Conservation (phyloP, 1,140 invertebrate genomes). For the Thaumetopoea pityocampa region DNA sequence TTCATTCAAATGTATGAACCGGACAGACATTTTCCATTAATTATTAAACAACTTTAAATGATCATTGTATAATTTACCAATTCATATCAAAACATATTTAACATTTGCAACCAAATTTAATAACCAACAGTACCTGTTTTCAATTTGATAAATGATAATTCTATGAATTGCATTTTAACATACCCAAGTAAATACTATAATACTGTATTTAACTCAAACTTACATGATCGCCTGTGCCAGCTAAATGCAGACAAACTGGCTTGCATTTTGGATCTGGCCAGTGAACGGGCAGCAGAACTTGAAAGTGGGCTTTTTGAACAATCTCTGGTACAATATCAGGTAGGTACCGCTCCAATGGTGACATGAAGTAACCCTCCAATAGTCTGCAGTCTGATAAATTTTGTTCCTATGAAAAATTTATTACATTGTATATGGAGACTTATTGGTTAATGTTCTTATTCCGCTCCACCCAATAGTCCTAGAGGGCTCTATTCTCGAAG, state of each 20-base stretch:
- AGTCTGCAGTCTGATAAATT: slow-evolving; percentile 84
- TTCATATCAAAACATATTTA: too few species aligned
- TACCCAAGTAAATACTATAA: background rate
- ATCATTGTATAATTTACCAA: too few species aligned
- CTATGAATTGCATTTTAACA: background rate
- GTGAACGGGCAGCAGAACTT: slow-evolving; percentile 88
- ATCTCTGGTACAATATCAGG: slow-evolving; percentile 92
- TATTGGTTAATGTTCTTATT: too few species aligned
- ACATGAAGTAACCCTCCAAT: slow-evolving; percentile 92
- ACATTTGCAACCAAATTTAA: too few species aligned
- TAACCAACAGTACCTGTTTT: background rate
- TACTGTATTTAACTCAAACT: background rate
- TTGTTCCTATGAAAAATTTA: slow-evolving; percentile 83
- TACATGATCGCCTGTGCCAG: slow-evolving; percentile 99
- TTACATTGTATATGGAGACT: too few species aligned
- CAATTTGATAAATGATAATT: background rate
- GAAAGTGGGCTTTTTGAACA: slow-evolving; percentile 88
- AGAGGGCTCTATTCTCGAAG: too few species aligned
- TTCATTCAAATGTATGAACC: too few species aligned
- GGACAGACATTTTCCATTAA: too few species aligned
- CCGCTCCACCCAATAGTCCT: too few species aligned
- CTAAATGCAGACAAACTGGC: slow-evolving; percentile 95
- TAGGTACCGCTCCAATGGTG: slow-evolving; percentile 88
- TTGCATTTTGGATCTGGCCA: slow-evolving; percentile 84
- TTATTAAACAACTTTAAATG: too few species aligned